Percentiles rank a stretch among this genome's conserved stretches.
Evolutionary conservation across 2,888 invertebrate species (phyloP).

Genomic region (Hesperia comma): DNA sequence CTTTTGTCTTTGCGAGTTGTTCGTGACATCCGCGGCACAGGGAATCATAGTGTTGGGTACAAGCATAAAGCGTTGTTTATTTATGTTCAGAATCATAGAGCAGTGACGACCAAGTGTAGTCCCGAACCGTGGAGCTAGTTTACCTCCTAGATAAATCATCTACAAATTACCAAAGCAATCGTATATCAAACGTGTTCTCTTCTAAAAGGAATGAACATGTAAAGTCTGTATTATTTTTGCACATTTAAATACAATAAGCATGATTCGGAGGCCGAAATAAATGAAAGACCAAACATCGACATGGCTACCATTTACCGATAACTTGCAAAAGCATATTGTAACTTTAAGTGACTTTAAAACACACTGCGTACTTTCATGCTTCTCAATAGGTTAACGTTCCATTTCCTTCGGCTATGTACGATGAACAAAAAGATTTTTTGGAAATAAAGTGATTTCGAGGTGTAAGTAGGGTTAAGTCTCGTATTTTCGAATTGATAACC

Average conservation of each 20-base stretch:
- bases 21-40: too few relatives aligned
- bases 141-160: too few relatives aligned
- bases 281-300: constrained; percentile 1
- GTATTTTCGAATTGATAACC: constrained; percentile 7
- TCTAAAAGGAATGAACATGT: background rate
- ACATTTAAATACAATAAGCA: constrained; percentile 3
- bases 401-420: background rate
- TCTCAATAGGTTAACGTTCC: background rate
- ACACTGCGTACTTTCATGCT: background rate
- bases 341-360: too few relatives aligned
- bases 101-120: too few relatives aligned
- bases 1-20: too few relatives aligned
- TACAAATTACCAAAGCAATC: too few relatives aligned
- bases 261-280: constrained; percentile 3
- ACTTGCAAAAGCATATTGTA: background rate
- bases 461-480: background rate
- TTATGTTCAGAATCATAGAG: too few relatives aligned
- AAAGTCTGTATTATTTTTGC: background rate
- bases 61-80: too few relatives aligned
- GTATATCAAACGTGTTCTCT: too few relatives aligned
- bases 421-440: background rate
- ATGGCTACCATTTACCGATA: background rate
- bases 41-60: too few relatives aligned
- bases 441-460: background rate
- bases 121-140: too few relatives aligned